Evolutionary conservation across 2,113 vertebrate species (phyloP).

Genomic region (Myanophis thanlyinensis): DNA sequence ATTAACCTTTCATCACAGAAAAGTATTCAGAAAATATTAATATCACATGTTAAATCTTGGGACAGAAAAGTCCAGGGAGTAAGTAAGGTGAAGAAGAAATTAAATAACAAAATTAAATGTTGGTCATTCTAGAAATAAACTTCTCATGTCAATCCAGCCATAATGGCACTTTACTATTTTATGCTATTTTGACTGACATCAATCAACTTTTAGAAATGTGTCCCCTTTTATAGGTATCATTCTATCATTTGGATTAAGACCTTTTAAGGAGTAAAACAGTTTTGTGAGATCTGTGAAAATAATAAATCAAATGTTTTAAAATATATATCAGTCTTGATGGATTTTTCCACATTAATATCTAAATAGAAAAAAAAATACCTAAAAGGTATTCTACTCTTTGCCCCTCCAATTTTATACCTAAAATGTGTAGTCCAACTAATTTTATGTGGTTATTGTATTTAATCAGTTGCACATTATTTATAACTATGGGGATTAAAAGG

Average conservation of each 20-base stretch:
- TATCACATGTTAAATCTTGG: neutral
- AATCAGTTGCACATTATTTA: constrained; percentile 10
- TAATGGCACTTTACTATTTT: too few relatives aligned
- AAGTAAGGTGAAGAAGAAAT: neutral
- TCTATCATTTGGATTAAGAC: neutral
- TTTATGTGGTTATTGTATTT: neutral
- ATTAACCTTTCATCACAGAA: neutral
- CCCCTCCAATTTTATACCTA: neutral
- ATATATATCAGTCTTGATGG: neutral
- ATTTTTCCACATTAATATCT: neutral
- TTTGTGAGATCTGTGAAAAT: neutral
- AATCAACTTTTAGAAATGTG: neutral
- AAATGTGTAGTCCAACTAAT: neutral
- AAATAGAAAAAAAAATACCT: neutral
- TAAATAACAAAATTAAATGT: neutral
- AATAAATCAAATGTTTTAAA: neutral
- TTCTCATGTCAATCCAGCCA: neutral
- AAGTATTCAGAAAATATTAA: neutral
- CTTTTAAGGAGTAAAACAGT: neutral
- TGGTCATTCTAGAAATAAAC: neutral
- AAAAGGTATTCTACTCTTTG: neutral
- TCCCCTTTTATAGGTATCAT: neutral
- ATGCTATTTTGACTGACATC: neutral
- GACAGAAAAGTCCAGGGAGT: neutral
- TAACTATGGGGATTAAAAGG: constrained; percentile 10